phyloP scores from a whole-genome alignment of 1,140 invertebrate genomes.

The Elysia chlorotica region DNA sequence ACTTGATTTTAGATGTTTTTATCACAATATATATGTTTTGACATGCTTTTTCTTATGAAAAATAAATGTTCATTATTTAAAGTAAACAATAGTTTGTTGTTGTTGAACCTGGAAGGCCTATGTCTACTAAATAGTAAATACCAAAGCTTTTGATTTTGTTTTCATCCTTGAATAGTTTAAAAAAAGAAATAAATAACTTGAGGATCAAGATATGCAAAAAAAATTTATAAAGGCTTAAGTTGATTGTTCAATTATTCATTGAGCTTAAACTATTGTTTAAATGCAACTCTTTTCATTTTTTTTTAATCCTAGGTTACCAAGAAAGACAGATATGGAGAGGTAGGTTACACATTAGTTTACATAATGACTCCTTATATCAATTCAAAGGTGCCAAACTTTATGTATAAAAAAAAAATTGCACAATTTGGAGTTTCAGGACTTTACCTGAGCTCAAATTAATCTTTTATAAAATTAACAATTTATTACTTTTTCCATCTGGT shows the following conservation, averaged over 20 bases:
- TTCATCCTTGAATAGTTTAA: neutral
- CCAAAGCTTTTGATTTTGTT: neutral
- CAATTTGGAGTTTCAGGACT: too few relatives aligned
- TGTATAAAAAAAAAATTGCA: neutral
- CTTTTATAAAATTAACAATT: neutral
- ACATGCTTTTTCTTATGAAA: too few relatives aligned
- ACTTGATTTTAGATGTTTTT: neutral
- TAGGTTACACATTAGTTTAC: constrained; percentile 18
- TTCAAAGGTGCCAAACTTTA: neutral
- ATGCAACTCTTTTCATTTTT: constrained; percentile 10
- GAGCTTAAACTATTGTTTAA: neutral
- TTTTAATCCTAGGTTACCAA: constrained; percentile 75
- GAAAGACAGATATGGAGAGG: constrained; percentile 92
- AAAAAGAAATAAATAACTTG: neutral
- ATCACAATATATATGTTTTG: too few relatives aligned
- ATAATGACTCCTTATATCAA: neutral
- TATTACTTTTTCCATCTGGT: neutral
- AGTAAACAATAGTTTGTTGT: neutral
- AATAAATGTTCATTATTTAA: too few relatives aligned
- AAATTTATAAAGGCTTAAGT: neutral
- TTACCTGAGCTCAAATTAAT: too few relatives aligned
- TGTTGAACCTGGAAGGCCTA: neutral
- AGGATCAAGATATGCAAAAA: neutral
- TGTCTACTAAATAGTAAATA: neutral
- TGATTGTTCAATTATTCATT: neutral